Evolutionary conservation across 2,888 invertebrate species (phyloP).

Genomic region (Argyra leucocephala): DNA sequence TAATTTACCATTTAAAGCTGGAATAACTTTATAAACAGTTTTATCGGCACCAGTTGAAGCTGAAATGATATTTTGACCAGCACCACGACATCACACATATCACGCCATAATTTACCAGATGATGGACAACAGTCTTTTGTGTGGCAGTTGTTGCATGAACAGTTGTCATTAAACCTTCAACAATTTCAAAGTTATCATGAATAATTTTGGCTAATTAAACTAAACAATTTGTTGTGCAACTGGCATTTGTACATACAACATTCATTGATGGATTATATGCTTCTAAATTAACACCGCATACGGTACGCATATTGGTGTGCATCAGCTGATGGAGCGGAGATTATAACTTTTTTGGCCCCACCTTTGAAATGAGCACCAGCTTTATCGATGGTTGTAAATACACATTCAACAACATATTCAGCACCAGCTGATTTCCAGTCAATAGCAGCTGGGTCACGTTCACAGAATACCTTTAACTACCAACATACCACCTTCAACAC

Average conservation of each 20-base stretch:
- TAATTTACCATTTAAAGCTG: no score
- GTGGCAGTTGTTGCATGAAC: no score
- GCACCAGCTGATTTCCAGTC: no score
- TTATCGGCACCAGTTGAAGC: constrained; percentile 98
- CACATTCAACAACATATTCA: constrained; percentile 96
- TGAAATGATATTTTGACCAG: constrained; percentile 97
- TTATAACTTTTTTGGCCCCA: no score
- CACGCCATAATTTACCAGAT: constrained; percentile 88
- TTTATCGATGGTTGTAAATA: constrained; percentile 96
- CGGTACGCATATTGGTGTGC: constrained; percentile 99
- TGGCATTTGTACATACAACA: constrained; percentile 90
- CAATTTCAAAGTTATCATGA: no score
- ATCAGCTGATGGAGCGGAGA: no score
- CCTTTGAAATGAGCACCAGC: no score
- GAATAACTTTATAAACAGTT: constrained; percentile 98
- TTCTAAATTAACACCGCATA: constrained; percentile 92
- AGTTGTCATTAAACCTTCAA: no score
- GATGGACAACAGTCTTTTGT: constrained; percentile 96
- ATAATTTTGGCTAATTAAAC: constrained; percentile 95
- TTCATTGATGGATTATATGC: constrained; percentile 75
- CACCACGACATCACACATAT: constrained; percentile 98
- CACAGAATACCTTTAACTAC: constrained; percentile 84
- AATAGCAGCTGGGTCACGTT: no score
- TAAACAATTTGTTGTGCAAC: constrained; percentile 98
- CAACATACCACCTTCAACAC: constrained; percentile 66